phyloP scores from a whole-genome alignment of 2,113 vertebrate genomes.

The Heloderma charlesbogerti region DNA sequence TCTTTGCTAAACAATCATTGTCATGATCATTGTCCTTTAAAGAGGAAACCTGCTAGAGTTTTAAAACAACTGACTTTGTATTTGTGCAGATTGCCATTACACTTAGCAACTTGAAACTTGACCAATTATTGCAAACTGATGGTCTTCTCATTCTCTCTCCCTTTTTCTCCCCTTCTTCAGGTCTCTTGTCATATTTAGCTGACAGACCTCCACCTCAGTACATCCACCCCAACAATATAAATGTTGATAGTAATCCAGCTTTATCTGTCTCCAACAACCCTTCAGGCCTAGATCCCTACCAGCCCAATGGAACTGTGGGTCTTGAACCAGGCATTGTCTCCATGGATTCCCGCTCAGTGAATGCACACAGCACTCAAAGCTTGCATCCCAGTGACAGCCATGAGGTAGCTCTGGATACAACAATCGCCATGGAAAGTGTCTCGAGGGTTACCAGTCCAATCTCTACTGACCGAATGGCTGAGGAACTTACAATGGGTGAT shows the following conservation, averaged over 20 bases:
- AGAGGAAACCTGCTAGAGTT: neutral
- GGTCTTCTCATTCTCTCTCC: conserved; percentile 12
- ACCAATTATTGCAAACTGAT: neutral
- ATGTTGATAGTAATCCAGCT: conserved; percentile 86
- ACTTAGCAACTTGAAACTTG: neutral
- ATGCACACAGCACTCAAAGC: conserved; percentile 81
- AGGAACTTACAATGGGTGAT: conserved; percentile 90
- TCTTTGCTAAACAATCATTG: neutral
- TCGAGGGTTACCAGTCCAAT: conserved; percentile 93
- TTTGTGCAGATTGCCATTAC: neutral
- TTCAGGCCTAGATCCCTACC: conserved; percentile 90
- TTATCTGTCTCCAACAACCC: conserved; percentile 88
- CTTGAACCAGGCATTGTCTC: conserved; percentile 92
- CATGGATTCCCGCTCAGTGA: conserved; percentile 91
- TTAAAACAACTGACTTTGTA: neutral
- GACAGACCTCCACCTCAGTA: conserved; percentile 98
- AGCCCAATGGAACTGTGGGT: conserved; percentile 85
- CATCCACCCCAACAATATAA: conserved; percentile 95
- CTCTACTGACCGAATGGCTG: conserved; percentile 90
- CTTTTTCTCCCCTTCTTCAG: conserved; percentile 69
- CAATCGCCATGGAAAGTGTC: conserved; percentile 90
- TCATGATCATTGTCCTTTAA: neutral
- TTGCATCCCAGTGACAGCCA: conserved; percentile 89
- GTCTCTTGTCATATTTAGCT: conserved; percentile 96
- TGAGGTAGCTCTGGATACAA: conserved; percentile 88